A percentile compares a stretch with the other conserved stretches of the same genome.
phyloP scores from a whole-genome alignment of 1,140 invertebrate species.

The Gonatopus flavifemur region DNA sequence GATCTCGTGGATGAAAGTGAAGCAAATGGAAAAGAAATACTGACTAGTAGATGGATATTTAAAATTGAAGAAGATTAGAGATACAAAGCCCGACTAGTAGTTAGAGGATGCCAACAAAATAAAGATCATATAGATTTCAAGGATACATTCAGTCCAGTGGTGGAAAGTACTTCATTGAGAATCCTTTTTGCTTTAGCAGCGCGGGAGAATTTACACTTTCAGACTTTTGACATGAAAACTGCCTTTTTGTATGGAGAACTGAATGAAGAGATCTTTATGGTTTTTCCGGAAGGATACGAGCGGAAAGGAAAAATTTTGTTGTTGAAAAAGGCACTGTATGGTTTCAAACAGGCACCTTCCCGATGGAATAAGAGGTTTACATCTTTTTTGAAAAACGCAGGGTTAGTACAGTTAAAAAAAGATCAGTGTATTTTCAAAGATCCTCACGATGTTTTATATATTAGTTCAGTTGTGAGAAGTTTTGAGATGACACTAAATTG shows the following conservation, averaged over 20 bases:
- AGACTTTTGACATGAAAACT: constrained; percentile 19
- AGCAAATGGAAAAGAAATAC: background rate
- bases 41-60: constrained; percentile 11
- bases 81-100: constrained; percentile 30
- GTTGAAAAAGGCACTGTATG: constrained; percentile 18
- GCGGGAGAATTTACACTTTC: constrained; percentile 1
- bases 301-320: too few relatives aligned
- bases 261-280: too few relatives aligned
- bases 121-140: constrained; percentile 29
- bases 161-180: constrained; percentile 16
- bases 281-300: too few relatives aligned
- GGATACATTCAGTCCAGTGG: constrained; percentile 35
- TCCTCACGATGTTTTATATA: too few relatives aligned
- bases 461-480: too few relatives aligned
- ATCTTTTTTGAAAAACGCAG: background rate
- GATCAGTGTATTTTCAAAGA: too few relatives aligned
- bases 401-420: too few relatives aligned
- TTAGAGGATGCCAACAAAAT: constrained; percentile 33
- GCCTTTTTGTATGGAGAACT: too few relatives aligned
- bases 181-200: constrained; percentile 33
- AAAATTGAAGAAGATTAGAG: constrained; percentile 5
- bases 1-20: background rate
- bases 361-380: constrained; percentile 10
- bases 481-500: too few relatives aligned
- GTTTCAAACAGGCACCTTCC: constrained; percentile 14